These are phyloP conservation scores for Gobiocypris rarus DNA, from an alignment of 2,113 vertebrate species.

Conservation along the genomic window DNA sequence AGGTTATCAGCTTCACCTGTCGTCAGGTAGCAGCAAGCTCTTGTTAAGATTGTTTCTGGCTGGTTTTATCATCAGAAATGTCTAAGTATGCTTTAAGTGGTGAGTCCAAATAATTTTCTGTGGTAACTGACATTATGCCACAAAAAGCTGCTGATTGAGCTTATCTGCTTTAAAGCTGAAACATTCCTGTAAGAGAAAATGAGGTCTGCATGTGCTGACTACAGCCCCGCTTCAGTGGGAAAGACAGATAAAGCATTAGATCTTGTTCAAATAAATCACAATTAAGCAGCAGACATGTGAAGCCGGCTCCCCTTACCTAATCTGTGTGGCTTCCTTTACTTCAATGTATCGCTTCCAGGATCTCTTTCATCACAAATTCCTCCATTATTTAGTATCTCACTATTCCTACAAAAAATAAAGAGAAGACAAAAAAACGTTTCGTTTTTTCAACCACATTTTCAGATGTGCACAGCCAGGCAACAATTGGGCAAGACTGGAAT, in stretches of 20 bases:
- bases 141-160: background rate
- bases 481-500: background rate
- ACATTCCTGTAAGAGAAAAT: conserved; percentile 1
- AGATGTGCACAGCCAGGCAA: background rate
- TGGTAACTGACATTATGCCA: background rate
- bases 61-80: background rate
- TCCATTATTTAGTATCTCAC: background rate
- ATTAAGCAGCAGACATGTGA: conserved; percentile 17
- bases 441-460: background rate
- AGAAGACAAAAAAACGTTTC: background rate
- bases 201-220: background rate
- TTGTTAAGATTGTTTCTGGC: background rate
- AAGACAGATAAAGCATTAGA: conserved; percentile 32
- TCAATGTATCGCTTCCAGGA: background rate
- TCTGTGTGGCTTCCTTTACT: conserved; percentile 5
- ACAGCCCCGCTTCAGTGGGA: background rate
- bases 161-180: background rate
- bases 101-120: background rate
- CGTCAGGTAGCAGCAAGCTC: background rate
- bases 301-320: conserved; percentile 16
- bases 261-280: conserved; percentile 27
- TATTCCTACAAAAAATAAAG: background rate
- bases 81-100: background rate
- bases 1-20: background rate
- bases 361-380: background rate